A percentile compares a stretch with the other conserved stretches of the same genome.
phyloP scores from a whole-genome alignment of 1,140 invertebrate genomes.

The Bombus polaris region DNA sequence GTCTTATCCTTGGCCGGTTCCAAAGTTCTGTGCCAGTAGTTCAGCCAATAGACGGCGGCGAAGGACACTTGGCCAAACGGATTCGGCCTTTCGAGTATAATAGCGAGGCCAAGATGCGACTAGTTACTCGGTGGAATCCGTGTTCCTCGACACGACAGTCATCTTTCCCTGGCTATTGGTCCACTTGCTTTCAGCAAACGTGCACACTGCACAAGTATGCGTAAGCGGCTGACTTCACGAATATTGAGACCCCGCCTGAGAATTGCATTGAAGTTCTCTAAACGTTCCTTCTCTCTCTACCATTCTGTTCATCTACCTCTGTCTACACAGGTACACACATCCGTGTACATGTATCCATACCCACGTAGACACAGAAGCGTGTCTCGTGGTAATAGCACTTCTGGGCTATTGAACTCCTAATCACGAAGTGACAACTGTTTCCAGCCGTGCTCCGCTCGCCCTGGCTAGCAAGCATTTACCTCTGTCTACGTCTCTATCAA shows the following conservation, averaged over 20 bases:
- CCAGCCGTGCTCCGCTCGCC: constrained; percentile 8
- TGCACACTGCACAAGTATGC: constrained; percentile 41
- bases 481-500: constrained; percentile 12
- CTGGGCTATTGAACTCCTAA: constrained; percentile 70
- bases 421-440: constrained; percentile 67
- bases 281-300: not conserved
- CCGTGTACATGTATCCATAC: not conserved
- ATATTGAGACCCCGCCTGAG: constrained; percentile 27
- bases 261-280: constrained; percentile 53
- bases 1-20: not conserved
- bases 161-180: constrained; percentile 49
- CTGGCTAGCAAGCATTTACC: not conserved
- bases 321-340: not conserved
- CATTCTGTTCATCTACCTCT: not conserved
- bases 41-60: constrained; percentile 17
- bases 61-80: constrained; percentile 43
- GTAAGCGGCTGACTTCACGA: constrained; percentile 25
- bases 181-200: constrained; percentile 25
- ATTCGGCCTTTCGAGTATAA: constrained; percentile 54
- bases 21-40: constrained; percentile 22
- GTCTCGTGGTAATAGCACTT: constrained; percentile 63
- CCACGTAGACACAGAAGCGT: constrained; percentile 15
- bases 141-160: constrained; percentile 42
- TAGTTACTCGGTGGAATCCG: constrained; percentile 46
- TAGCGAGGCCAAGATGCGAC: constrained; percentile 46